Base-by-base conservation (phyloP, 2,797 vertebrate species). In the Acridotheres tristis region DNA sequence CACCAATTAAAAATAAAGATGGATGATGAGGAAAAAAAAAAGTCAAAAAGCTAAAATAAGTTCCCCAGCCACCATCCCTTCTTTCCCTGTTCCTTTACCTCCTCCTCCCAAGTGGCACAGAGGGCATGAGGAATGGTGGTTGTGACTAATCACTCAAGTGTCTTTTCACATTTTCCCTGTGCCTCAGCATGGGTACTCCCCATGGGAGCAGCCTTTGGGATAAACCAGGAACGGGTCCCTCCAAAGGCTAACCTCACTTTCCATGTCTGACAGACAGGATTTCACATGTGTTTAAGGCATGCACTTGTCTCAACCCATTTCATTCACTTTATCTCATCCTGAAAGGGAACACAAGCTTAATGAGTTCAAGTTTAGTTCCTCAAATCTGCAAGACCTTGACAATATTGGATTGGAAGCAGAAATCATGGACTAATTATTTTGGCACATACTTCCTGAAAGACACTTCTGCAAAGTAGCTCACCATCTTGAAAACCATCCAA, bases 121-220 rank as follows among this genome's bases (percentile, higher is more conserved):
- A 65, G 4, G 1, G 1, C 8, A 55, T 20, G 6, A 23, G 13
- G 13, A 73, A 29, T 1, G 7, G 8, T 3, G 3, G 5, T 2
- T 54, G 26, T 17, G 16, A 38, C n/a, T 47, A 23, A 27, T 23
- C 21, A 62, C 6, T 43, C 4, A 62, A 7, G 2, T 20, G 13
- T 22, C 32, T 34, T 69, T 19, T 65, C 51, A 22, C 7, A 2
- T 30, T 55, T 65, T 45, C 7, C 11, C 21, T 18, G 23, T 58
- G 14, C n/a, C 45, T 29, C 29, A 36, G 18, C 16, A 43, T 3
- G 16, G 11, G 10, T 53, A 15, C 21, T 73, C 19, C 18, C n/a
- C 8, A 12, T 2, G 10, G 17, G 29, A 36, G 22, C 38, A 79
- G 27, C 16, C 23, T 61, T 67, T 2, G 2, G 36, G 7, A 51